Evolutionary conservation across 2,797 vertebrate species (phyloP).

Genomic region (Tenualosa ilisha): DNA sequence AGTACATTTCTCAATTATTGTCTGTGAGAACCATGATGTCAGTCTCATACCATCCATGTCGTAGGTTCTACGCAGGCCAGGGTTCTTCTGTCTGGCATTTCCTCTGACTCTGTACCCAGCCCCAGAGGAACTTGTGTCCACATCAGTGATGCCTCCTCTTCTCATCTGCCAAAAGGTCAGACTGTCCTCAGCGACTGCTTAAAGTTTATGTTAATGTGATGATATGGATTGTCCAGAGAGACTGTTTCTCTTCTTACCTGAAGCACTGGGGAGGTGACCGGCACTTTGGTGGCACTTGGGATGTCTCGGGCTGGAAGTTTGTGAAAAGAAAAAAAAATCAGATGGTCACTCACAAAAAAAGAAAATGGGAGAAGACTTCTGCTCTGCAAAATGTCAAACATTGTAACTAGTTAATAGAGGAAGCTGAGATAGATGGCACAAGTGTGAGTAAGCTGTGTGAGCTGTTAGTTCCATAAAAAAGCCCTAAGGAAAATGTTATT

Average conservation of each 20-base stretch:
- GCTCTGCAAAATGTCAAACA: background rate
- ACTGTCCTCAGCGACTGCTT: constrained; percentile 6
- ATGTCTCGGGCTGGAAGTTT: background rate
- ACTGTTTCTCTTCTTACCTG: background rate
- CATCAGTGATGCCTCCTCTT: constrained; percentile 45
- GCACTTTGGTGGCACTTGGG: background rate
- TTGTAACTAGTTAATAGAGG: background rate
- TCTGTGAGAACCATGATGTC: background rate
- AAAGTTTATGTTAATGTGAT: background rate
- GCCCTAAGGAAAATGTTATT: background rate
- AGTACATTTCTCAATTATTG: background rate
- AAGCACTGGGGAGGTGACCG: background rate
- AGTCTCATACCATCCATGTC: constrained; percentile 85
- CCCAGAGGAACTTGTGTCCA: constrained; percentile 40
- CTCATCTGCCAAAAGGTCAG: constrained; percentile 55
- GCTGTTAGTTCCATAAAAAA: background rate
- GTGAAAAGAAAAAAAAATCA: background rate
- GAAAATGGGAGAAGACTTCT: background rate
- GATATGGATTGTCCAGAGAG: background rate
- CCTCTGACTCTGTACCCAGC: constrained; percentile 36
- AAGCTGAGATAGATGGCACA: background rate
- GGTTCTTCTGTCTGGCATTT: constrained; percentile 54
- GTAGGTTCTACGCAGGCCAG: constrained; percentile 74
- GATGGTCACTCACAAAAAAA: background rate
- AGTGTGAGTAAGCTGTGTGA: background rate